Evolutionary conservation across 2,113 vertebrate species (phyloP).

Genomic region (Tragelaphus strepsiceros): DNA sequence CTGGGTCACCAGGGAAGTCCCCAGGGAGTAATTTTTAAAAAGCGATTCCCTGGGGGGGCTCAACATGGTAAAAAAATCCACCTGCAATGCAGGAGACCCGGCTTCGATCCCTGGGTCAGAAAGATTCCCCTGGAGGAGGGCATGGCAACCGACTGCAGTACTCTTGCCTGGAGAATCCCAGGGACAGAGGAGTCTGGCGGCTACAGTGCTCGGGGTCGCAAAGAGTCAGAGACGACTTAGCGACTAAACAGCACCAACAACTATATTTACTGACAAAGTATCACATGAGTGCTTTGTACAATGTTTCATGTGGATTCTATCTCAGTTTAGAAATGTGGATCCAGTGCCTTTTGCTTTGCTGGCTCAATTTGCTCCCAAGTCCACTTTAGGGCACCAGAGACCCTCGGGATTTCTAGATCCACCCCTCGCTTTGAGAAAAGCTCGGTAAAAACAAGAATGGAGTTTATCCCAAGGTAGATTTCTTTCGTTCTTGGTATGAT

Average conservation of each 20-base stretch:
- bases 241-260: background rate
- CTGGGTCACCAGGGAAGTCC: background rate
- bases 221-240: too few relatives aligned
- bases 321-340: fast-evolving
- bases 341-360: background rate
- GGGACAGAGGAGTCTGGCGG: too few relatives aligned
- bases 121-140: too few relatives aligned
- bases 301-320: fast-evolving
- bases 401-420: fast-evolving
- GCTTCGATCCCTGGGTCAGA: too few relatives aligned
- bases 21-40: background rate
- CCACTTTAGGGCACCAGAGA: background rate
- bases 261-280: background rate
- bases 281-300: background rate
- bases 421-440: fast-evolving
- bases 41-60: background rate
- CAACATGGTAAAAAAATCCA: too few relatives aligned
- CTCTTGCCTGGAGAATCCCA: too few relatives aligned
- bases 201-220: too few relatives aligned
- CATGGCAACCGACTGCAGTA: too few relatives aligned
- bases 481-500: fast-evolving
- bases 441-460: fast-evolving
- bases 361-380: fast-evolving
- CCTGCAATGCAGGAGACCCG: too few relatives aligned
- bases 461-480: fast-evolving